Evolutionary conservation across 2,888 invertebrate genomes (phyloP).

Genomic region (Coenonympha glycerion): DNA sequence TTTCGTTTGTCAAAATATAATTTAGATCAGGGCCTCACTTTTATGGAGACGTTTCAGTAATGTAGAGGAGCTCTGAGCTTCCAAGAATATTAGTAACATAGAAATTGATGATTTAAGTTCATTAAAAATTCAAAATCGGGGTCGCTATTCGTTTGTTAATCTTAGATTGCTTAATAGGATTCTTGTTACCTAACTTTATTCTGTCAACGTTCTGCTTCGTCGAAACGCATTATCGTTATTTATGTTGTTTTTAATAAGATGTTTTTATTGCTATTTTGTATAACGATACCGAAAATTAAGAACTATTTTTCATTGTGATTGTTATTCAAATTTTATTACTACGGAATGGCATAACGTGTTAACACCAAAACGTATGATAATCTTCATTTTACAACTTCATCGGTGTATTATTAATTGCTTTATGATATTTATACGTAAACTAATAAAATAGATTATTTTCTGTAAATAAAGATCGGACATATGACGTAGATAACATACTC

Average conservation of each 20-base stretch:
- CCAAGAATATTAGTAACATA: constrained; percentile 47
- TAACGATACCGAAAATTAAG: constrained; percentile 14
- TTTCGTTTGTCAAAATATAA: constrained; percentile 57
- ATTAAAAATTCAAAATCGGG: constrained; percentile 40
- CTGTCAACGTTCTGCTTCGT: constrained; percentile 27
- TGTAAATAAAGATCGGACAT: no score
- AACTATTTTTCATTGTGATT: constrained; percentile 9
- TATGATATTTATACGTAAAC: neutral
- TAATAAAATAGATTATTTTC: no score
- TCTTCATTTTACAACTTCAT: constrained; percentile 9
- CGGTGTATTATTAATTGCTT: neutral
- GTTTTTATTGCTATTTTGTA: constrained; percentile 13
- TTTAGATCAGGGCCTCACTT: constrained; percentile 53
- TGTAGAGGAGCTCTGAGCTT: constrained; percentile 52
- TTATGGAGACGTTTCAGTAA: constrained; percentile 57
- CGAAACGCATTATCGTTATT: constrained; percentile 35
- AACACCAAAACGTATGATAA: constrained; percentile 9
- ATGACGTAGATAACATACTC: no score
- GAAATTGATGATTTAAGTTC: constrained; percentile 52
- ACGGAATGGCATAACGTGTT: constrained; percentile 7
- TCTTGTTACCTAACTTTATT: constrained; percentile 51
- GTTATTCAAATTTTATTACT: constrained; percentile 16
- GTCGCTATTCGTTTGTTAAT: constrained; percentile 35
- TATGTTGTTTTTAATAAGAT: constrained; percentile 30
- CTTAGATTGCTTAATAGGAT: constrained; percentile 59